phyloP scores from a whole-genome alignment of 2,113 vertebrate genomes.

The Genyomyrus donnyi region DNA sequence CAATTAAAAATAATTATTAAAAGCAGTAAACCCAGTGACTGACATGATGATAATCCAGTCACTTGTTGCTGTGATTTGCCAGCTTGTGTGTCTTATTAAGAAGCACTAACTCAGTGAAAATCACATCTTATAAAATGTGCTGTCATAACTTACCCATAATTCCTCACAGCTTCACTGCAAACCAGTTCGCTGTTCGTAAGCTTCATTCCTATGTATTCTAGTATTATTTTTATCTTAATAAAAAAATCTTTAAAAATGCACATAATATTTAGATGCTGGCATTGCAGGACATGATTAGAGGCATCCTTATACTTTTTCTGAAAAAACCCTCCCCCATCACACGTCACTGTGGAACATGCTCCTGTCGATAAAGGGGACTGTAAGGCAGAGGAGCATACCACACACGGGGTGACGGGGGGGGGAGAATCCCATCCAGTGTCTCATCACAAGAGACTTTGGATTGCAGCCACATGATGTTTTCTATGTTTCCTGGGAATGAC shows the following conservation, averaged over 20 bases:
- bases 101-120: neutral
- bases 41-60: neutral
- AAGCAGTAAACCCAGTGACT: neutral
- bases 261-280: neutral
- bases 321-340: neutral
- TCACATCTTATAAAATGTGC: neutral
- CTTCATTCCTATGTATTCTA: neutral
- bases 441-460: neutral
- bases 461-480: neutral
- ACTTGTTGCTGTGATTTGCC: neutral
- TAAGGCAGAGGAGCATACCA: neutral
- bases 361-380: neutral
- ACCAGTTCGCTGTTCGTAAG: neutral
- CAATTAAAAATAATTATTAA: neutral
- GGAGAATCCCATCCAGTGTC: neutral
- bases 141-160: neutral
- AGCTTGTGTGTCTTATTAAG: neutral
- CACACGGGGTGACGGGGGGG: neutral
- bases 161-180: neutral
- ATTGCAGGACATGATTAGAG: neutral
- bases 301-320: neutral
- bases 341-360: neutral
- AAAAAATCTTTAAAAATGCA: conserved; percentile 2
- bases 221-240: neutral
- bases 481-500: neutral